Conservation (phyloP, 2,797 vertebrate genomes). For the Onychomys leucogaster region DNA sequence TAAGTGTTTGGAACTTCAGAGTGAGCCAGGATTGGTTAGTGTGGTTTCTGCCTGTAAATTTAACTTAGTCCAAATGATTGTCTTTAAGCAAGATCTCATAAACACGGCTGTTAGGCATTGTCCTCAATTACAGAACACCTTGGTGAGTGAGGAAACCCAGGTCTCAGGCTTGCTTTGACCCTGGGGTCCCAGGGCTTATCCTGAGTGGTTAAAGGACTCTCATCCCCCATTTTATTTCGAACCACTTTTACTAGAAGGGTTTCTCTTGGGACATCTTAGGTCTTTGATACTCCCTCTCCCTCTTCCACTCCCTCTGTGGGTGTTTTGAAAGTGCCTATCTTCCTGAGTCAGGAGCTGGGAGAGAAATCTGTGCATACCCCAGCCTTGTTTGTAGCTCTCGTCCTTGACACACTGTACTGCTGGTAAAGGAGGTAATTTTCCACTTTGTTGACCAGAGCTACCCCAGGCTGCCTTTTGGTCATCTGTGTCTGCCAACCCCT, state of each 20-base stretch:
- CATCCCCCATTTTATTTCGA: not conserved
- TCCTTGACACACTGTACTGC: not conserved
- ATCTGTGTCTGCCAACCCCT: not conserved
- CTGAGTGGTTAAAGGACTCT: not conserved
- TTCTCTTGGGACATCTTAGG: constrained; percentile 44
- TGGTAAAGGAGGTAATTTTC: constrained; percentile 53
- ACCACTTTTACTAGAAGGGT: constrained; percentile 9
- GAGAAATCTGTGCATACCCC: not conserved
- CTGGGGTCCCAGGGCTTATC: not conserved
- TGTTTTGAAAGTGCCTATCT: not conserved
- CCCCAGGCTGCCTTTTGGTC: not conserved
- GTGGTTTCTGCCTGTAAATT: not conserved
- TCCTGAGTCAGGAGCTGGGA: not conserved
- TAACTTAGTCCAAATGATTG: constrained; percentile 26
- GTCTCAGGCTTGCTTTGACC: not conserved
- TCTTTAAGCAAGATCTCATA: constrained; percentile 17
- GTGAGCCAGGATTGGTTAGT: not conserved
- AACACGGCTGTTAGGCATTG: not conserved
- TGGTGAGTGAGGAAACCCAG: not conserved
- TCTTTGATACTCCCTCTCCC: not conserved
- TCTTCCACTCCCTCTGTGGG: not conserved
- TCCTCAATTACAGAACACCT: not conserved
- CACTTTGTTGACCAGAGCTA: not conserved
- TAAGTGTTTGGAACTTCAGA: not conserved
- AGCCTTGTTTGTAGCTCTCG: not conserved